These are phyloP conservation scores for Priocnemis perturbator DNA, from an alignment of 2,888 invertebrate species.

Conservation along the genomic window DNA sequence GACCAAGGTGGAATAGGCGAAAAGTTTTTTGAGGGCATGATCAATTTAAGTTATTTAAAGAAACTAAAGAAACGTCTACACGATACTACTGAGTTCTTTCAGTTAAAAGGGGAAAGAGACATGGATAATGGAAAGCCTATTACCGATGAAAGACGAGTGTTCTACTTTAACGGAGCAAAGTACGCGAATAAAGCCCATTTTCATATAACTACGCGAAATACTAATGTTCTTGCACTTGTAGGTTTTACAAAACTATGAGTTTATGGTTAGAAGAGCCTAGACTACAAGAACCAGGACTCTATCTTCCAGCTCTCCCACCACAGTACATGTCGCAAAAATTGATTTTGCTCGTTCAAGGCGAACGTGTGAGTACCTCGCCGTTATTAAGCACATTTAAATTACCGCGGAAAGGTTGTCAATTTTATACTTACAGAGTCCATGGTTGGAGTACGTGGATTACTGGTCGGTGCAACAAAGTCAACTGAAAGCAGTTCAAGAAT, in stretches of 20 bases:
- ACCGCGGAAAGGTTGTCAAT: not conserved
- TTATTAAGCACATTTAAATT: conserved; percentile 9
- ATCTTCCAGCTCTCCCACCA: conserved; percentile 83
- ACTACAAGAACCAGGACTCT: conserved; percentile 82
- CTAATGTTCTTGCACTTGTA: conserved; percentile 53
- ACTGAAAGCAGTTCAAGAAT: conserved; percentile 76
- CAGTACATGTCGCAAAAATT: conserved; percentile 84
- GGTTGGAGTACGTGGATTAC: conserved; percentile 83
- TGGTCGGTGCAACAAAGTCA: conserved; percentile 78
- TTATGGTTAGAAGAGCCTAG: conserved; percentile 89
- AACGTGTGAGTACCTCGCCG: conserved; percentile 72
- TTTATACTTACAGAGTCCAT: conserved; percentile 76
- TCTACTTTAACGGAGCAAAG: conserved; percentile 70
- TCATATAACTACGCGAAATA: not conserved
- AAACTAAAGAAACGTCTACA: conserved; percentile 82
- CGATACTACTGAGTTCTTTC: conserved; percentile 80
- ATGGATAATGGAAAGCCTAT: conserved; percentile 70
- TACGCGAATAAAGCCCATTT: conserved; percentile 35
- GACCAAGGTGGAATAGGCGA: conserved; percentile 83
- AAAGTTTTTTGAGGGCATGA: conserved; percentile 85
- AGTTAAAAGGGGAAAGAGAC: conserved; percentile 75
- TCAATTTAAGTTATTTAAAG: conserved; percentile 81
- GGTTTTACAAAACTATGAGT: conserved; percentile 80
- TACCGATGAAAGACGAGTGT: conserved; percentile 69
- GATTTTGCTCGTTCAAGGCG: conserved; percentile 79